Base-by-base conservation (phyloP, 2,113 vertebrate genomes). In the Oryzias javanicus region DNA sequence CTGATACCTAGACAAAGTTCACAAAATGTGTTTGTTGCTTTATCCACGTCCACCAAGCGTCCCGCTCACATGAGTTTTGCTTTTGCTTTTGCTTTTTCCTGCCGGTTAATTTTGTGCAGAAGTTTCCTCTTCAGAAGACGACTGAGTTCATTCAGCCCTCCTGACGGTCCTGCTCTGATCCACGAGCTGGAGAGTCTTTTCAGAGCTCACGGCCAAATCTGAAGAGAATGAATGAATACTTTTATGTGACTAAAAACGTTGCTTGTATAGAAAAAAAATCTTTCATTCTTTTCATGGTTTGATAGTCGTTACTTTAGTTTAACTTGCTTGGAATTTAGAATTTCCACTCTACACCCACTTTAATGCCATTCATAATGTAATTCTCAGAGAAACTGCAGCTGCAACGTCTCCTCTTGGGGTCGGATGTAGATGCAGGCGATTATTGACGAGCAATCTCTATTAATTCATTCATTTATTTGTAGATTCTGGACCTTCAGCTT, bases 1-100 rank as follows among this genome's bases (percentile, higher is more conserved):
- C 49, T 4, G 41, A 51, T 45, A 73, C 24, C 72, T 56, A n/a
- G 19, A 74, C 48, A 53, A 40, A 67, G 66, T 74, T 74, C 56
- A 74, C 60, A 45, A 81, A 55, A 80, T 58, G 52, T 27, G 44
- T 68, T 81, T 59, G 69, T 73, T 70, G 49, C 66, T 70, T 64
- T 64, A 61, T 53, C 63, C 67, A 24, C 55, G 5, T 14, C 46
- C 46, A 56, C 41, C 22, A n/a, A 48, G 22, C 17, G 15, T 15
- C 24, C 18, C 18, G 3, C 46, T 20, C 14, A 4, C 46, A 40
- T 14, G 35, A 51, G 64, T 25, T 53, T 54, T 68, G 60, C 58
- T 71, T 59, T n/a, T n/a, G n/a, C n/a, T n/a, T n/a, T n/a, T n/a
- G n/a, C n/a, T n/a, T n/a, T n/a, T 60, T 69, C 16, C 47, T 20